Evolutionary conservation across 2,113 vertebrate genomes (phyloP), one percentile per base, ranked within the genome.

Genomic region (Machaerirhynchus nigripectus): DNA sequence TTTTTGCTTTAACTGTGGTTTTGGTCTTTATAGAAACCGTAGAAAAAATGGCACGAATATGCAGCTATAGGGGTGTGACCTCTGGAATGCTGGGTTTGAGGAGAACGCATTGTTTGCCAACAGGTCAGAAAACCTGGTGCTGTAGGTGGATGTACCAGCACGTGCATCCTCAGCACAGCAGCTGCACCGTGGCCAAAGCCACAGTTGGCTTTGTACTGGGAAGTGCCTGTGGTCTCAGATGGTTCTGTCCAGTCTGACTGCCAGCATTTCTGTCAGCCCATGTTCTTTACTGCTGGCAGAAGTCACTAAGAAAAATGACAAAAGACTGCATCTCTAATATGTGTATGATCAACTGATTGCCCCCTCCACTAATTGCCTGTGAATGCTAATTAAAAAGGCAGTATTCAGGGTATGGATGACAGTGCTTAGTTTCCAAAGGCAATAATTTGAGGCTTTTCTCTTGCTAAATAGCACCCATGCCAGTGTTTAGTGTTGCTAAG

Each of bases 341-440:
- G 64, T 95, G 30, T 86, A 27, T 94, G 92, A 94, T 92, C 88
- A 94, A 76, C 79, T 93, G 92, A 86, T 84, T 17, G 2, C 35
- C 86, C 68, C 76, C 68, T 93, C 39, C 30, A 33, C 64, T 95
- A 95, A 95, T 79, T 89, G 59, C 39, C 30, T 80, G 21, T 87
- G 71, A 90, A 90, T 86, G 27, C 67, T 79, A 80, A 91, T 91
- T 91, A 47, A 90, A 87, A 97, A 96, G 65, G 16, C 78, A 80
- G 50, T 84, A 18, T 68, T 91, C 40, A 89, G 46, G 55, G 47
- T 84, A 63, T 71, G 17, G 70, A 79, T 93, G 84, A 76, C 46
- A 95, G 74, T 90, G 52, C 59, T 70, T 95, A 55, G n/a, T 91
- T 96, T 92, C 55, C 78, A 91, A 91, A 97, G 67, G 60, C 89